Base-by-base conservation (phyloP, 2,888 invertebrate genomes). In the Cephus rjabovi region DNA sequence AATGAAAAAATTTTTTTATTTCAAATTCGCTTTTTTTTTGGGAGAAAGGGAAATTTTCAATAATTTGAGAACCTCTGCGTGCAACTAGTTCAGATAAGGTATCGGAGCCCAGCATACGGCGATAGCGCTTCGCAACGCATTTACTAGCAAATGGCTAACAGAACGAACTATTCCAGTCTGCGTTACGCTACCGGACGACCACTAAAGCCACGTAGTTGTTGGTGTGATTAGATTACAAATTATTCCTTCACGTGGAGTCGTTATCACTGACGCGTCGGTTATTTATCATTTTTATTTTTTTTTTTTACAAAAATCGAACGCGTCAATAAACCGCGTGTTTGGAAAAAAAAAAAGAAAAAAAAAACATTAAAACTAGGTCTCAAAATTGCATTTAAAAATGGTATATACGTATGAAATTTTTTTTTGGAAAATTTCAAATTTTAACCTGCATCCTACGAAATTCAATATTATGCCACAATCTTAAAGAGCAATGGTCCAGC, bases 11-110 rank as follows among this genome's bases (percentile, higher is more conserved):
- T 23, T 23, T 2, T 56, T 15, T 23, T 9, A 6, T 56, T 56
- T 2, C 23, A 56, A 56, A 56, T 56, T 56, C 23, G 9, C 56
- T 9, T 40, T 40, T 40, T 40, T 40, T 40, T 40, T 15, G 15
- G 40, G 15, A 35, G 35, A 12, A 0, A 12, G 12, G 40, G 6
- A 9, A 56, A 56, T 23, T 56, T 56, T 56, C 56, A 9, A 9
- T 23, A 23, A 23, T 75, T 83, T 90, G 90, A 88, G 89, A 89
- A 83, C 85, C 90, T 80, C 89, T 90, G 90, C 84, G 83, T 86
- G 89, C 88, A 91, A 90, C 89, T 90, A 89, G 89, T 90, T 83
- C 86, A 91, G 90, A 91, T 91, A 91, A 90, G 89, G 86, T 90
- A 90, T 90, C 89, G 89, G 31, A 83, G 79, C 71, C 12, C 84